phyloP scores from a whole-genome alignment of 2,888 invertebrate species.

The Dromius quadrimaculatus region DNA sequence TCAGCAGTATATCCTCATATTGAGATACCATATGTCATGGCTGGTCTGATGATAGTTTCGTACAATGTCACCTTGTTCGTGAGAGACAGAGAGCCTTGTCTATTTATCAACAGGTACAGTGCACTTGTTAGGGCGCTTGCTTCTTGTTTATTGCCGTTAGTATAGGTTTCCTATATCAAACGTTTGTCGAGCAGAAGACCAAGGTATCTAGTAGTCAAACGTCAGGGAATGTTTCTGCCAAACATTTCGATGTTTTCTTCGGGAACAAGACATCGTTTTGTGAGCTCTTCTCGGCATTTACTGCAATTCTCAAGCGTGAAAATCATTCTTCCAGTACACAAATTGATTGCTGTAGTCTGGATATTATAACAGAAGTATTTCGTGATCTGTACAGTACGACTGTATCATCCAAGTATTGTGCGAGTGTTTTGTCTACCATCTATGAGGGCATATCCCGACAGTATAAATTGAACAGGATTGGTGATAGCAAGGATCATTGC shows the following conservation, averaged over 20 bases:
- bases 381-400: slow-evolving; percentile 18
- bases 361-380: not conserved
- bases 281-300: slow-evolving; percentile 52
- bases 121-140: not conserved
- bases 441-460: slow-evolving; percentile 56
- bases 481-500: slow-evolving; percentile 56
- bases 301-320: slow-evolving; percentile 48
- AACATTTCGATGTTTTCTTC: not conserved
- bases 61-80: not conserved
- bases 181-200: not conserved
- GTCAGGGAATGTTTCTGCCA: slow-evolving; percentile 12
- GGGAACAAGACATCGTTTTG: not conserved
- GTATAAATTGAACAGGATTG: slow-evolving; percentile 56
- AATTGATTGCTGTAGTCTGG: slow-evolving; percentile 27
- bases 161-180: not conserved
- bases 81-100: not conserved
- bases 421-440: slow-evolving; percentile 36
- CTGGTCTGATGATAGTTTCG: slow-evolving; percentile 8
- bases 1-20: not conserved
- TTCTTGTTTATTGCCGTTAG: not conserved
- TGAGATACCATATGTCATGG: not conserved
- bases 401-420: slow-evolving; percentile 54
- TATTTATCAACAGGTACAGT: not conserved
- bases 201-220: slow-evolving; percentile 2
- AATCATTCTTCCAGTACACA: slow-evolving; percentile 34